Base-by-base conservation (phyloP, 1,140 invertebrate genomes). In the Akabosia matsudoensis region DNA sequence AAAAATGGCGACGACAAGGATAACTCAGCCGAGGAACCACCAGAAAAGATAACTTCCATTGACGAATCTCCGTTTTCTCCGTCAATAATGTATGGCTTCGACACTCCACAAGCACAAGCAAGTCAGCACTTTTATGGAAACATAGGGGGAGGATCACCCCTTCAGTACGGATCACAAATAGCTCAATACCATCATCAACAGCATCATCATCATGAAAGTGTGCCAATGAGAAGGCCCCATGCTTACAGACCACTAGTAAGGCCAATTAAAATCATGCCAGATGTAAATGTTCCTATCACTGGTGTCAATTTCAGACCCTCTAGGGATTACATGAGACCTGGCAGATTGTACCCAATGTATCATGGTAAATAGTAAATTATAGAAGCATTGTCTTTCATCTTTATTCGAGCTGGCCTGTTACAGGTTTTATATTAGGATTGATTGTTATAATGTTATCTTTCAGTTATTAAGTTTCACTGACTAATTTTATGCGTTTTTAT, bases 231-330 rank as follows among this genome's bases (percentile, higher is more conserved):
- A 45, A 31, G 26, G n/a, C 30, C 61, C 13, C 61, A 67, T 28
- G 61, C 7, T 31, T 67, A 30, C n/a, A 28, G 61, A 31, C 61
- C 61, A n/a, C 3, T 67, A 30, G 61, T 67, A 30, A 3, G 61
- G 10, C 61, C 61, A 67, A 67, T 67, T 67, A 28, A 67, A 67
- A 67, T 67, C 10, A 67, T 67, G 22, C 61, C 61, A 7, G 61
- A 67, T 67, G 61, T 67, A 7, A 56, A 56, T 56, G 22, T 56
- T 7, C 54, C 54, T 4, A 56, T 10, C 10, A 24, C 54, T 56
- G 26, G 26, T 10, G 2, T 67, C 3, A 67, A 31, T 30, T 67
- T 67, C 30, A 28, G 61, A 28, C 61, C 61, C 1, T 4, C 3
- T 7, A 28, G 61, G 13, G 61, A 67, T 4, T 67, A 30, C 30